Percentiles rank a stretch among this genome's conserved stretches.
These are phyloP conservation scores for Drosophila nigricruria DNA, from an alignment of 2,888 invertebrate genomes.

Conservation along the genomic window DNA sequence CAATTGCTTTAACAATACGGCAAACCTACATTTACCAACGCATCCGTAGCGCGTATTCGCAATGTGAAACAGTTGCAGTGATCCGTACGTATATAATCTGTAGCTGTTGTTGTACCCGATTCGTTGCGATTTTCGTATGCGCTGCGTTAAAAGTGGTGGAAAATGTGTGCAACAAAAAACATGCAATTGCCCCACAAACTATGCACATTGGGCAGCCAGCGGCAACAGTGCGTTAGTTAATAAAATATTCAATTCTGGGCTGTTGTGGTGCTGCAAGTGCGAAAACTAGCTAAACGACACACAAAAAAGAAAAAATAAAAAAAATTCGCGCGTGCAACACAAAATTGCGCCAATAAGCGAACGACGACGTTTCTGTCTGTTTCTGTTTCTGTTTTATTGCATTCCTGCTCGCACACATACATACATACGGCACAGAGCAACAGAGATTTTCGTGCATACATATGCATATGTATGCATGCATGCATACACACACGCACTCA, in stretches of 20 bases:
- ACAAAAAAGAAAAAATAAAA: too few species aligned
- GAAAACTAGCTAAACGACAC: slow-evolving; percentile 20
- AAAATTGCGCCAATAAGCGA: slow-evolving; percentile 82
- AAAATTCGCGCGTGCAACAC: slow-evolving; percentile 67
- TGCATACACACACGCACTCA: slow-evolving; percentile 9
- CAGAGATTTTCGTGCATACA: slow-evolving; percentile 54
- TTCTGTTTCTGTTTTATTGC: slow-evolving; percentile 77
- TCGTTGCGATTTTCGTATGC: slow-evolving; percentile 68
- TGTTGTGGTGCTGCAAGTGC: slow-evolving; percentile 21
- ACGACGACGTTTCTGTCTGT: slow-evolving; percentile 62
- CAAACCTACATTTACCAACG: slow-evolving; percentile 23
- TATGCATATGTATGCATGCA: slow-evolving; percentile 44
- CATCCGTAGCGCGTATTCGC: slow-evolving; percentile 12
- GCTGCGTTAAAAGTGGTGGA: slow-evolving; percentile 74
- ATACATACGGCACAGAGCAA: slow-evolving; percentile 48
- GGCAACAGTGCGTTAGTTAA: slow-evolving; percentile 39
- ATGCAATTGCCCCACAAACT: slow-evolving; percentile 51
- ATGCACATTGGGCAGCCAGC: slow-evolving; percentile 27
- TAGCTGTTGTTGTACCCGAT: slow-evolving; percentile 63
- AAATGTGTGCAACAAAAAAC: slow-evolving; percentile 68
- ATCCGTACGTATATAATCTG: slow-evolving; percentile 55
- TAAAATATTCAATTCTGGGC: slow-evolving; percentile 14
- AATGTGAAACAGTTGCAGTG: slow-evolving; percentile 34
- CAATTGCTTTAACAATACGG: slow-evolving; percentile 31
- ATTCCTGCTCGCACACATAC: slow-evolving; percentile 65